These are phyloP conservation scores for Coendou prehensilis DNA, from an alignment of 2,797 vertebrate genomes.

Conservation along the genomic window DNA sequence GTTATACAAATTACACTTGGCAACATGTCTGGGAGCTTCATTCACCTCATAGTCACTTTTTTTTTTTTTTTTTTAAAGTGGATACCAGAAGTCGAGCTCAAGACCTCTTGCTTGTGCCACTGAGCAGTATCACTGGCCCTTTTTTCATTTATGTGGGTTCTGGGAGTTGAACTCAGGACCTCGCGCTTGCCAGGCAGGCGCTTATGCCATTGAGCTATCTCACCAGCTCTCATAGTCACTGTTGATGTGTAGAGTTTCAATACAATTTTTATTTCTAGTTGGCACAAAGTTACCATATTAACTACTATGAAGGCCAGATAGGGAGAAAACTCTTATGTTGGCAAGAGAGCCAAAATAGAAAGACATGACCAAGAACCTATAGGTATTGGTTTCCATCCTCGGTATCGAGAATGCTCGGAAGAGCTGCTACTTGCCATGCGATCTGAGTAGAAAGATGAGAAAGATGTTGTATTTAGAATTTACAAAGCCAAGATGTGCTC, in stretches of 20 bases:
- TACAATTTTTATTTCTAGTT: neutral
- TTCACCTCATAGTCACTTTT: too few species aligned
- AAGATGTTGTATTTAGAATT: neutral
- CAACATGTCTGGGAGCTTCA: neutral
- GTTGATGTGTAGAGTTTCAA: too few species aligned
- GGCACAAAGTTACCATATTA: neutral
- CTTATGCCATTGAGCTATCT: too few species aligned
- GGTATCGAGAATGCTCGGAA: neutral
- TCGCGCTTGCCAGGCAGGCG: too few species aligned
- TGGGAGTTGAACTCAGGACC: too few species aligned
- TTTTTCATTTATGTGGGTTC: too few species aligned
- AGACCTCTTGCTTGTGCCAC: too few species aligned
- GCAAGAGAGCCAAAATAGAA: neutral
- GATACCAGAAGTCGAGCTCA: too few species aligned
- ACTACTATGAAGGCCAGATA: accelerated
- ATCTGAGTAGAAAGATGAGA: neutral
- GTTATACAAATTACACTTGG: neutral
- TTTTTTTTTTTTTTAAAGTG: too few species aligned
- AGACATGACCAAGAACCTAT: neutral
- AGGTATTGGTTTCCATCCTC: neutral
- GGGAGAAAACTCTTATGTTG: neutral
- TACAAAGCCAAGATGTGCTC: neutral
- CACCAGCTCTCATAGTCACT: too few species aligned
- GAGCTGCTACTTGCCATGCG: neutral
- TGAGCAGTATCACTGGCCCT: too few species aligned